Evolutionary conservation across 1,140 invertebrate species (phyloP).

Genomic region (Lepeophtheirus salmonis): DNA sequence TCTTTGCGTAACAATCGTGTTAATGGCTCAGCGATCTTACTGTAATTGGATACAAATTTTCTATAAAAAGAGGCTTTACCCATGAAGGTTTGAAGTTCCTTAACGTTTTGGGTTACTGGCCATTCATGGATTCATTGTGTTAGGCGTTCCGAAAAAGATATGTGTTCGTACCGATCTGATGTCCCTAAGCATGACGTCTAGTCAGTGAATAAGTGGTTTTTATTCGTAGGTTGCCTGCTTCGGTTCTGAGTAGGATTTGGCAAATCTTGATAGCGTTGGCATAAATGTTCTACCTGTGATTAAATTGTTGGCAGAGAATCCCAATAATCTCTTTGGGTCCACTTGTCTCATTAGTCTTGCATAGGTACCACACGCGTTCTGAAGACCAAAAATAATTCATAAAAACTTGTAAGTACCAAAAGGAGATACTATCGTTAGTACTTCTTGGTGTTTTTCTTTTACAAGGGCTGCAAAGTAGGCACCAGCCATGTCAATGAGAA

Average conservation of each 20-base stretch:
- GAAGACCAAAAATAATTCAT: neutral
- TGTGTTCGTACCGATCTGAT: neutral
- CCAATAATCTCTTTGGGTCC: neutral
- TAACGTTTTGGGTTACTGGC: neutral
- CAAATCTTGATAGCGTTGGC: neutral
- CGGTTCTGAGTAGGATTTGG: neutral
- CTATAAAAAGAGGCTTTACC: neutral
- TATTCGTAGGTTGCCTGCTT: neutral
- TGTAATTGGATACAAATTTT: neutral
- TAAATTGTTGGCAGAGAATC: constrained; percentile 3
- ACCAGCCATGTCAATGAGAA: neutral
- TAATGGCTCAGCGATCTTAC: neutral
- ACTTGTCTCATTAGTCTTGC: neutral
- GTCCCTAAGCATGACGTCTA: constrained; percentile 3
- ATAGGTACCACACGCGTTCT: neutral
- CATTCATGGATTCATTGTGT: neutral
- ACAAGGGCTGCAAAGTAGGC: constrained; percentile 1
- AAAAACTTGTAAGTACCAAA: neutral
- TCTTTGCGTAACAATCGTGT: neutral
- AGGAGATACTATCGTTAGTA: neutral
- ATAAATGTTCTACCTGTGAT: neutral
- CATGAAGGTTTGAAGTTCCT: constrained; percentile 1
- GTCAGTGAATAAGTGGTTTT: neutral
- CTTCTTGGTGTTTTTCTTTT: neutral
- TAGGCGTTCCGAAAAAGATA: neutral